Evolutionary conservation across 2,888 invertebrate genomes (phyloP), one percentile per base, ranked within the genome.

Genomic region (Drosophila anomalata): DNA sequence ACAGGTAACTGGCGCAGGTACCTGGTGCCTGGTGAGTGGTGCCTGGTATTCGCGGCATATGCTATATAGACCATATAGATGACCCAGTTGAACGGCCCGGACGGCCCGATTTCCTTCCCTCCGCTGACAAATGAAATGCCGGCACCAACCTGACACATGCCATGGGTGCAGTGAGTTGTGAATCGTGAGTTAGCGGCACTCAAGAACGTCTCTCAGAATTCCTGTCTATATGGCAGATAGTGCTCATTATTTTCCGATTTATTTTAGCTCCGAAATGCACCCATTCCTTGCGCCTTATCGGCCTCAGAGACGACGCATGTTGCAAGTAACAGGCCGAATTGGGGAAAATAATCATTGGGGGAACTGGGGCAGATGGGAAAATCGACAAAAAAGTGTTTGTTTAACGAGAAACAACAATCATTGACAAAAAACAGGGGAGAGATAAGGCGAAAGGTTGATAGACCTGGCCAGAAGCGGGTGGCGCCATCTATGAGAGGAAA

Each of bases 141-240:
- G 36, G 41, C 59, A 60, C 46, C 53, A 51, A 75, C 31, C 71
- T 59, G 80, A 69, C 83, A 76, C 75, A 78, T 83, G 80, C 80
- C 83, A 63, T 52, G 47, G 63, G 67, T 80, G 78, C 76, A 75
- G 58, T 56, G 73, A 69, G 51, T 62, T 58, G 75, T 53, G 55
- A 75, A 73, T 61, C 48, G 47, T 17, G 54, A 31, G 14, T 44
- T n/a, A n/a, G 60, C 56, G 17, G 41, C 29, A 12, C 17, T n/a
- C 36, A 26, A 26, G 65, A 63, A 63, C 46, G 65, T 48, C 4
- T 33, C 48, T 17, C 17, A 17, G 17, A 55, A 65, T 65, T 63
- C 65, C 33, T n/a, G 36, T 36, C 36, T 14, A 36, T 36, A 26
- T 5, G 2, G 1, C 2, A 29, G 7, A 22, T 36, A 7, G 17